Evolutionary conservation across 2,797 vertebrate genomes (phyloP).

Genomic region (Peromyscus aztecus): DNA sequence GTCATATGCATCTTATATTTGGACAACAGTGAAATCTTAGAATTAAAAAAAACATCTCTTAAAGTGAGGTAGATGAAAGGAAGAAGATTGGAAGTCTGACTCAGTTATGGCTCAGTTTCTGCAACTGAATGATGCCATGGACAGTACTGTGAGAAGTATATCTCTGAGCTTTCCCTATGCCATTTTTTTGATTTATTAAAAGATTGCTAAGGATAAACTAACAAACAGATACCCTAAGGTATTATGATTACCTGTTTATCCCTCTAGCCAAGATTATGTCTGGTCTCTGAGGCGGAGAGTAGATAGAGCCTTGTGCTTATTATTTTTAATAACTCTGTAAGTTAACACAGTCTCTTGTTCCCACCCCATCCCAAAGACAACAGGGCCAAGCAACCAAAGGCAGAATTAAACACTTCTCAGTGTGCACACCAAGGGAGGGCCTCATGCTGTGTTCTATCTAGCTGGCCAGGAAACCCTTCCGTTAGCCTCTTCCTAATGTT

Average conservation of each 20-base stretch:
- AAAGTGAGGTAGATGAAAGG: conserved; percentile 22
- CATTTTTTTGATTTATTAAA: conserved; percentile 50
- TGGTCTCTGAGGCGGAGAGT: conserved; percentile 27
- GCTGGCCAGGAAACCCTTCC: conserved; percentile 71
- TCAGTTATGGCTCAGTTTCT: conserved; percentile 62
- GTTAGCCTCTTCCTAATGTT: conserved; percentile 79
- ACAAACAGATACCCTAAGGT: neutral
- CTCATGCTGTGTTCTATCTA: conserved; percentile 79
- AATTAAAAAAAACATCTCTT: conserved; percentile 51
- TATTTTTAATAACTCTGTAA: neutral
- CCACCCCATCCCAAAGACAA: conserved; percentile 13
- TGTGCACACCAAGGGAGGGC: conserved; percentile 66
- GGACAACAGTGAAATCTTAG: conserved; percentile 51
- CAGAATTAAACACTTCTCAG: conserved; percentile 78
- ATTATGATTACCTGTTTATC: conserved; percentile 52
- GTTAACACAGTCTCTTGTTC: conserved; percentile 25
- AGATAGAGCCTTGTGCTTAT: conserved; percentile 1
- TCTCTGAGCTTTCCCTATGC: conserved; percentile 60
- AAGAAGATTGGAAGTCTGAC: conserved; percentile 18
- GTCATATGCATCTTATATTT: conserved; percentile 44
- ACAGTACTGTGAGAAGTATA: conserved; percentile 18
- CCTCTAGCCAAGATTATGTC: conserved; percentile 57
- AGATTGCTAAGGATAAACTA: conserved; percentile 37
- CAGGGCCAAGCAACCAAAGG: conserved; percentile 58
- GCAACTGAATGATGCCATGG: neutral